phyloP scores from a whole-genome alignment of 2,113 vertebrate species.

The Labeo rohita region DNA sequence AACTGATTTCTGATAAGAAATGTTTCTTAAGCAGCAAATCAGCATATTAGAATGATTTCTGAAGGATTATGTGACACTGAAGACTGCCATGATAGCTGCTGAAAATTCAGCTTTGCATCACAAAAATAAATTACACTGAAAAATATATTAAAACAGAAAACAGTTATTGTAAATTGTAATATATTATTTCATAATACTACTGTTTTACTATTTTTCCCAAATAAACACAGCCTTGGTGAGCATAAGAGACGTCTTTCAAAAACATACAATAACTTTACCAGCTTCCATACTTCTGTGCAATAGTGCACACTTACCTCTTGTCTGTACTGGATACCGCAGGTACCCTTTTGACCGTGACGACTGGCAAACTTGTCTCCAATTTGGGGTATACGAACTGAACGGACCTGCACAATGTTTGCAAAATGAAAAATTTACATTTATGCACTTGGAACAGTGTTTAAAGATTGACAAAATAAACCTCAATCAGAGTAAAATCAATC shows the following conservation, averaged over 20 bases:
- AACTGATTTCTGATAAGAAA: neutral
- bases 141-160: neutral
- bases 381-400: constrained; percentile 96
- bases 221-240: neutral
- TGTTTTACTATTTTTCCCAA: neutral
- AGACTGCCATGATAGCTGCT: neutral
- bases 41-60: neutral
- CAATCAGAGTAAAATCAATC: neutral
- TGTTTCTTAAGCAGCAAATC: neutral
- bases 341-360: constrained; percentile 97
- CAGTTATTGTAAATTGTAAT: neutral
- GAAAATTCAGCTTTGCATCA: neutral
- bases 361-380: constrained; percentile 99
- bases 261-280: neutral
- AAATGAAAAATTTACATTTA: neutral
- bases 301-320: constrained; percentile 85
- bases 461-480: neutral
- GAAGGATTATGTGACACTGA: neutral
- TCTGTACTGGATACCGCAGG: constrained; percentile 97
- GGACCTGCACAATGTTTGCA: constrained; percentile 78
- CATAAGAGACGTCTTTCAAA: neutral
- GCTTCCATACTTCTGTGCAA: neutral
- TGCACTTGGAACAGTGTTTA: neutral
- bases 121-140: neutral
- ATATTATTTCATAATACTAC: neutral